These are phyloP conservation scores for Tetrao urogallus DNA, from an alignment of 2,113 vertebrate genomes.

Conservation along the genomic window DNA sequence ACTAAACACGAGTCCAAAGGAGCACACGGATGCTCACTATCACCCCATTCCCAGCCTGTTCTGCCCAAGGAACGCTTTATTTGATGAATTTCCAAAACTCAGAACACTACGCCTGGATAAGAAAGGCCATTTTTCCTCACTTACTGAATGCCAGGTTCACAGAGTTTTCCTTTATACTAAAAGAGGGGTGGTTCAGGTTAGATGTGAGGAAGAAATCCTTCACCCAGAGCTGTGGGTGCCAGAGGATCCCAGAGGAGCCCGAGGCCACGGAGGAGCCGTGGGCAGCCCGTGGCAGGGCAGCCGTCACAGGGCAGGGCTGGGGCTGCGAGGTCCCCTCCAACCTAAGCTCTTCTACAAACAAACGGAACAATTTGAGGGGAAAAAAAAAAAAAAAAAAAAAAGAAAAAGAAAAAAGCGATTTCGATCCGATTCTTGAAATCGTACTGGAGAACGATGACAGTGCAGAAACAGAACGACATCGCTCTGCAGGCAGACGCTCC, in stretches of 20 bases:
- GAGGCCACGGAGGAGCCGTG: too few species aligned
- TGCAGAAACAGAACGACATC: background rate
- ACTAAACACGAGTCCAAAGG: background rate
- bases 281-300: too few species aligned
- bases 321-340: too few species aligned
- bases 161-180: too few species aligned
- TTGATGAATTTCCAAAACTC: background rate
- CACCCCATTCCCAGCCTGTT: background rate
- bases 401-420: background rate
- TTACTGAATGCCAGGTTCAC: background rate
- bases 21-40: background rate
- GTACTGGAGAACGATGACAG: conserved; percentile 1
- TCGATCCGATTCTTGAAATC: background rate
- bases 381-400: background rate
- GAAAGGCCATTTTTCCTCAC: background rate
- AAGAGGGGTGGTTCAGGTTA: too few species aligned
- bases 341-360: too few species aligned
- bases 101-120: accelerated
- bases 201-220: too few species aligned
- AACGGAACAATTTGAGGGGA: background rate
- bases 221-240: too few species aligned
- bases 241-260: too few species aligned
- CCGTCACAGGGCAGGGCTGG: too few species aligned
- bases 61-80: background rate
- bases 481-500: accelerated